Base-by-base conservation (phyloP, 2,797 vertebrate species). In the Malacoctenus gilli region DNA sequence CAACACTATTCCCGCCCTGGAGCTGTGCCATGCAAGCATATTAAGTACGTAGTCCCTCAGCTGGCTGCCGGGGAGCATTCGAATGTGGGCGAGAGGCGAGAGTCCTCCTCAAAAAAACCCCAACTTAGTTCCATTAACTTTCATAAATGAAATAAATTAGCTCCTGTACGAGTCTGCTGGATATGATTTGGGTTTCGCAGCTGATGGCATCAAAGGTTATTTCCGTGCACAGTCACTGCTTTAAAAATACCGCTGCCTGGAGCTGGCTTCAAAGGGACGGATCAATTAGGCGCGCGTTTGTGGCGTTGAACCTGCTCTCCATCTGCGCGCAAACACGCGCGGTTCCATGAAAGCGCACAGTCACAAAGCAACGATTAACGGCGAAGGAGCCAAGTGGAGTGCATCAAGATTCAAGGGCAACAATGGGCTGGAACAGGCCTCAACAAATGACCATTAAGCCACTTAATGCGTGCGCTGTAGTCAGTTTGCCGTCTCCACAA, bases 201-300 rank as follows among this genome's bases (percentile, higher is more conserved):
- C 31, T 52, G 39, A 57, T 21, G 34, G 9, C 38, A 59, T 62
- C 62, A 36, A n/a, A 64, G 43, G 47, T 66, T 54, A 59, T 20
- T 28, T 40, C 13, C 25, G 35, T 19, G 4, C 22, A 15, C 58
- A 23, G 58, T 66, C 7, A 18, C 5, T 9, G 16, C 5, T 2
- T 28, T 28, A 44, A 4, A 59, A 53, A 9, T 35, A 25, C 9
- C 50, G 36, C 36, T 16, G 44, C 65, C 10, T n/a, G 18, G 31
- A 32, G 23, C 28, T 21, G 11, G 5, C 20, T 52, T 70, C 20
- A 46, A 38, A 67, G 16, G 8, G 4, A 11, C 16, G 1, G 6
- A 11, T 21, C 28, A 54, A 59, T 59, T 63, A 55, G 48, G 61
- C 41, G 25, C 36, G 6, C 5, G 52, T 34, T 51, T 32, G 6